These are phyloP conservation scores for Siphlonurus alternatus DNA, from an alignment of 2,888 invertebrate species.

Conservation along the genomic window DNA sequence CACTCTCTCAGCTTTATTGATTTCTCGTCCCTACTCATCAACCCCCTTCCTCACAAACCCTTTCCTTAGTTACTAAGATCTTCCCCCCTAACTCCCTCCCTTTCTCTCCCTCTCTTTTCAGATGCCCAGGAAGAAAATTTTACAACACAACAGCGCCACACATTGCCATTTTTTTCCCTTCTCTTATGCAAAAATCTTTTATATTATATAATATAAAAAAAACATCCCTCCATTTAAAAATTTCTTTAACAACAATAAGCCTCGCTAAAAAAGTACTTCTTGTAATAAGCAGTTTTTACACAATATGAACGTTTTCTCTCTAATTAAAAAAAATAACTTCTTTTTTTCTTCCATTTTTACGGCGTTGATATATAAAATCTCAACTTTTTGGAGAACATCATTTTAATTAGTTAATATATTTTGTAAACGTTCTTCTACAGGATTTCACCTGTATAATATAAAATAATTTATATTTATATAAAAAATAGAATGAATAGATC, in stretches of 20 bases:
- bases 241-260: neutral
- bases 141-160: slow-evolving; percentile 3
- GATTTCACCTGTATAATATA: too few relatives aligned
- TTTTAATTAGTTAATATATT: too few relatives aligned
- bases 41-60: neutral
- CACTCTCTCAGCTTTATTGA: slow-evolving; percentile 1
- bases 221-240: neutral
- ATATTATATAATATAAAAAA: neutral
- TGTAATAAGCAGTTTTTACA: neutral
- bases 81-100: neutral
- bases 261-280: neutral
- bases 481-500: too few relatives aligned
- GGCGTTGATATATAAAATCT: too few relatives aligned
- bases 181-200: neutral
- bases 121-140: slow-evolving; percentile 3
- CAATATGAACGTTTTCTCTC: neutral
- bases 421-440: too few relatives aligned
- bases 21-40: slow-evolving; percentile 1
- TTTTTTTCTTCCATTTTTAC: neutral
- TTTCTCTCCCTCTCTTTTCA: neutral
- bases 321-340: neutral
- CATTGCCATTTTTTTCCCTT: neutral
- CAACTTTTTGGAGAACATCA: too few relatives aligned
- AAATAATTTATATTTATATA: too few relatives aligned
- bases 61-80: slow-evolving; percentile 3